phyloP scores from a whole-genome alignment of 2,113 vertebrate species.

The Pomatorhinus ruficollis region DNA sequence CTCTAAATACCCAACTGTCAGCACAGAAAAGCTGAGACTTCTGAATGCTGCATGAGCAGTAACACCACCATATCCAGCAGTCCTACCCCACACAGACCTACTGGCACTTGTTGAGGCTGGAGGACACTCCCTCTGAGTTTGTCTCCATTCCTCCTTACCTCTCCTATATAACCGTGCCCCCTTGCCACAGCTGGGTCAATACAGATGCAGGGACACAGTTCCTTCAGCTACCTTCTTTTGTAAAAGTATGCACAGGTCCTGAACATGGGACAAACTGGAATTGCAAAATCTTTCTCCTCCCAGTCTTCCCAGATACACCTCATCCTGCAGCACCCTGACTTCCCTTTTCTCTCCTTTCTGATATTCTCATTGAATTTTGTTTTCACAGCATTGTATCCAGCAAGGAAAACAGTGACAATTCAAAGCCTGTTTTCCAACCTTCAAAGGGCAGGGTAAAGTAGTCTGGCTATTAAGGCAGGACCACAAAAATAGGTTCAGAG shows the following conservation, averaged over 20 bases:
- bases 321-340: background rate
- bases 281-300: background rate
- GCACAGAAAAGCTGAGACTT: background rate
- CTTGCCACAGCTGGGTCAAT: background rate
- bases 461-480: background rate
- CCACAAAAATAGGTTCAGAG: rapidly evolving
- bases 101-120: background rate
- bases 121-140: rapidly evolving
- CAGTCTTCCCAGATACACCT: background rate
- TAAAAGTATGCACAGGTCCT: background rate
- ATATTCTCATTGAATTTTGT: background rate
- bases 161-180: rapidly evolving
- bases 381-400: background rate
- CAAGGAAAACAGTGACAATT: background rate
- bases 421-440: background rate
- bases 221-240: background rate
- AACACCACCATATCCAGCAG: rapidly evolving
- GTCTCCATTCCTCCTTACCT: background rate
- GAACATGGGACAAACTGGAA: background rate
- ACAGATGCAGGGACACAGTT: background rate
- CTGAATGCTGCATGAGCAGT: background rate
- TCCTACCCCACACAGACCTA: background rate
- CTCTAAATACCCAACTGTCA: background rate
- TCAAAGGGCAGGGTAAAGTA: background rate
- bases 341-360: background rate